These are phyloP conservation scores for Sussaba pulchella DNA, from an alignment of 2,888 invertebrate genomes.

Conservation along the genomic window DNA sequence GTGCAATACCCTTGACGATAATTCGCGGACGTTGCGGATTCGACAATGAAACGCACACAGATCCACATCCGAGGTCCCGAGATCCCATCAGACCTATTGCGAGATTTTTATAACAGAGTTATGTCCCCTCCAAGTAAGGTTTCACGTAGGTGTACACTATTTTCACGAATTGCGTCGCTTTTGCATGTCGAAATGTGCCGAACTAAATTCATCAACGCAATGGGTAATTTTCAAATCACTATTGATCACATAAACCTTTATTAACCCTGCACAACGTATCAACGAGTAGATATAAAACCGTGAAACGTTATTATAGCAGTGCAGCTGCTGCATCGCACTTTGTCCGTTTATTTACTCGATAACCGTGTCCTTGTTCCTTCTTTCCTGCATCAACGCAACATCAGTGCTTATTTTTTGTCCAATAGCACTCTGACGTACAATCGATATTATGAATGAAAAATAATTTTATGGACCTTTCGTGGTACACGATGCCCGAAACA, in stretches of 20 bases:
- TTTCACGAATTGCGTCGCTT: neutral
- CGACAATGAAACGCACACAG: neutral
- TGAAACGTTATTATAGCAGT: neutral
- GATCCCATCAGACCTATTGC: constrained; percentile 8
- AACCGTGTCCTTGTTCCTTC: neutral
- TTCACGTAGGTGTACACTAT: neutral
- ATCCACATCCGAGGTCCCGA: neutral
- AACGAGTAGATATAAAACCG: constrained; percentile 6
- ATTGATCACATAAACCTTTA: constrained; percentile 12
- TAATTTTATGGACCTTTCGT: neutral
- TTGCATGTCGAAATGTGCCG: neutral
- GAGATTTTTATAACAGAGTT: constrained; percentile 27
- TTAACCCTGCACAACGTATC: neutral
- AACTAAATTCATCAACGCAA: neutral
- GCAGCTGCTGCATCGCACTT: too few relatives aligned
- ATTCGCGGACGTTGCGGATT: neutral
- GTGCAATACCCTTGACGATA: neutral
- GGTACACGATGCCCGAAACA: constrained; percentile 27
- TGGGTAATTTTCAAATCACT: constrained; percentile 9
- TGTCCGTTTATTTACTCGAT: neutral
- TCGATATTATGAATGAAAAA: too few relatives aligned
- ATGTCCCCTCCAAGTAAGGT: neutral
- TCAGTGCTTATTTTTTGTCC: neutral
- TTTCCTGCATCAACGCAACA: constrained; percentile 17
- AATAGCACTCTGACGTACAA: too few relatives aligned